Base-by-base conservation (phyloP, 2,113 vertebrate genomes). In the Gambusia affinis region DNA sequence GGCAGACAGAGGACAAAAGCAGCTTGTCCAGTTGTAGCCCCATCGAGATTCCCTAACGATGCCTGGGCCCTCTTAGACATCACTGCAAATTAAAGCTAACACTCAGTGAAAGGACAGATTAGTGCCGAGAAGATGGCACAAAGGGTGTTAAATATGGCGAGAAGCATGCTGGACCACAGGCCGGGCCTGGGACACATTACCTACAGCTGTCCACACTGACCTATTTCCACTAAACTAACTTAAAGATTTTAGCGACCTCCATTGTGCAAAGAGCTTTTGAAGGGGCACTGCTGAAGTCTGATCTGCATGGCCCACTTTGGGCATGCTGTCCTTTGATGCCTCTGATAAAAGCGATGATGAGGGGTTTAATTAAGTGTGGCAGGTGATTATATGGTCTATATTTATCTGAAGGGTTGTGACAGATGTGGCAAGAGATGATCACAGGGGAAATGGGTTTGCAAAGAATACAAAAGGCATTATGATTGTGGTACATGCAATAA, bases 71-170 rank as follows among this genome's bases (percentile, higher is more conserved):
- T 94, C 95, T 95, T 87, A 96, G 95, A 96, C 96, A 97, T 97
- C 94, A 95, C 91, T 87, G 84, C 91, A 87, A 96, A 97, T 96
- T 93, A 95, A 96, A 95, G 96, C 95, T 94, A 96, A 95, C 95
- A 95, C 92, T 95, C 94, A 89, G 89, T 97, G 96, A 98, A 98
- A 97, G 94, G 96, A 88, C n/a, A 95, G 95, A 98, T 97, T 97
- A 98, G 69, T 89, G 81, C 87, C 78, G 87, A 90, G 84, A 85
- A 77, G 95, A 85, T 83, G 89, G 84, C 85, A 96, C 96, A 97
- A 96, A 92, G 95, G 95, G 91, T 90, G 90, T 91, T 95, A 93
- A 85, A 94, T 93, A 89, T 76, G 81, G 71, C 67, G 60, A 92
- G 87, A 91, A 92, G 92, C 91, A 91, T 72, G 87, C 91, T 90